Conservation (phyloP, 2,888 invertebrate genomes). For the Synanthedon formicaeformis region DNA sequence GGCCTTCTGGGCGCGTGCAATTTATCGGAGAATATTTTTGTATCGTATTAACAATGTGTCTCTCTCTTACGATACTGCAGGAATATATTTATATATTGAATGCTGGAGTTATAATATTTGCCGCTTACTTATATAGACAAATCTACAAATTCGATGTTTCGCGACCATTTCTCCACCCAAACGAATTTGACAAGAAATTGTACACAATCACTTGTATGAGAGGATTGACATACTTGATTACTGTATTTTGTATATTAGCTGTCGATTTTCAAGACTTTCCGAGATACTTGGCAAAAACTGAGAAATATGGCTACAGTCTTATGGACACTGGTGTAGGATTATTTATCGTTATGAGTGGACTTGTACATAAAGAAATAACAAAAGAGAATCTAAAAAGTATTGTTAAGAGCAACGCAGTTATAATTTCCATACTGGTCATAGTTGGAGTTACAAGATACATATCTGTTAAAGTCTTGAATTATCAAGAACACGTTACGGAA, state of each 20-base stretch:
- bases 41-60: constrained; percentile 2
- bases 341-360: constrained; percentile 84
- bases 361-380: constrained; percentile 70
- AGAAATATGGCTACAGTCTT: constrained; percentile 84
- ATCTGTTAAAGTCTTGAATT: constrained; percentile 74
- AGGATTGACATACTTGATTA: constrained; percentile 78
- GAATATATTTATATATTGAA: constrained; percentile 1
- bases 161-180: constrained; percentile 16
- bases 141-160: constrained; percentile 5
- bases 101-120: neutral
- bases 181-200: constrained; percentile 21
- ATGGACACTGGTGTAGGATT: constrained; percentile 98
- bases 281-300: constrained; percentile 87
- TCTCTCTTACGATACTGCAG: constrained; percentile 2
- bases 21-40: neutral
- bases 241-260: constrained; percentile 87
- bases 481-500: constrained; percentile 90
- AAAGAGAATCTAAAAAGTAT: constrained; percentile 29
- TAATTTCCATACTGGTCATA: constrained; percentile 44
- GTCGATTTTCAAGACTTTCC: constrained; percentile 95
- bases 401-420: constrained; percentile 41
- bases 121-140: neutral
- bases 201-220: constrained; percentile 75
- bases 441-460: constrained; percentile 75
- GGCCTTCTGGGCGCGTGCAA: neutral